Evolutionary conservation across 2,888 invertebrate species (phyloP).

Genomic region (Acrobasis consociella): DNA sequence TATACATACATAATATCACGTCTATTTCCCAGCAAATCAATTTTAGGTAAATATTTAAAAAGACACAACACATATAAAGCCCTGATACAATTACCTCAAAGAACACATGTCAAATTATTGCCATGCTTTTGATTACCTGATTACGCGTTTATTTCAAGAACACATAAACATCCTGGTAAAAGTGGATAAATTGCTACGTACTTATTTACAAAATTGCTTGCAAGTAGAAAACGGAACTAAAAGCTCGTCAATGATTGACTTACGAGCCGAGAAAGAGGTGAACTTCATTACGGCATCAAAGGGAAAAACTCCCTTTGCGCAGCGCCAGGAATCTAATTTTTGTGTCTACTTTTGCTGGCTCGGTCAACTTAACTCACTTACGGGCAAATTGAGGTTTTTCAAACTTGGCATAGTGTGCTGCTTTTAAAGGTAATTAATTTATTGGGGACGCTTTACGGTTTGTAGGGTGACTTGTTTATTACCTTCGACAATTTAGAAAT

Average conservation of each 20-base stretch:
- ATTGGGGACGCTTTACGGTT: neutral
- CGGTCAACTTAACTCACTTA: slow-evolving; percentile 52
- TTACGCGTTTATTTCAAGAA: no score
- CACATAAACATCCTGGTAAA: no score
- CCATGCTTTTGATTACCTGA: no score
- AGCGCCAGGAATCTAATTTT: slow-evolving; percentile 68
- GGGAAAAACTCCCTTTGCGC: slow-evolving; percentile 49
- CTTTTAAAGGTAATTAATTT: slow-evolving; percentile 41
- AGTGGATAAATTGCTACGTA: no score
- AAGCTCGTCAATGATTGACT: slow-evolving; percentile 39
- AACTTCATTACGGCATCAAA: slow-evolving; percentile 68
- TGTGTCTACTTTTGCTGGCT: slow-evolving; percentile 54
- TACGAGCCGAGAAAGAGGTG: slow-evolving; percentile 47
- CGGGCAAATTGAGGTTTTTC: slow-evolving; percentile 55
- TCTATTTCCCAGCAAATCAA: no score
- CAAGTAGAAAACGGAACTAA: slow-evolving; percentile 32
- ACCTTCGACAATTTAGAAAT: slow-evolving; percentile 23
- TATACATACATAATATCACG: no score
- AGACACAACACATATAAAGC: no score
- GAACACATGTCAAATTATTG: no score
- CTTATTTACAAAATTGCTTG: neutral
- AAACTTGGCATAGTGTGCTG: slow-evolving; percentile 48
- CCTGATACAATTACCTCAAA: no score
- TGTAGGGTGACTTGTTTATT: slow-evolving; percentile 11
- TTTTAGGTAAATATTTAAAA: no score